Evolutionary conservation across 35 echinoderm and acorn worm species (phyloP).

Genomic region (Acanthaster planci): DNA sequence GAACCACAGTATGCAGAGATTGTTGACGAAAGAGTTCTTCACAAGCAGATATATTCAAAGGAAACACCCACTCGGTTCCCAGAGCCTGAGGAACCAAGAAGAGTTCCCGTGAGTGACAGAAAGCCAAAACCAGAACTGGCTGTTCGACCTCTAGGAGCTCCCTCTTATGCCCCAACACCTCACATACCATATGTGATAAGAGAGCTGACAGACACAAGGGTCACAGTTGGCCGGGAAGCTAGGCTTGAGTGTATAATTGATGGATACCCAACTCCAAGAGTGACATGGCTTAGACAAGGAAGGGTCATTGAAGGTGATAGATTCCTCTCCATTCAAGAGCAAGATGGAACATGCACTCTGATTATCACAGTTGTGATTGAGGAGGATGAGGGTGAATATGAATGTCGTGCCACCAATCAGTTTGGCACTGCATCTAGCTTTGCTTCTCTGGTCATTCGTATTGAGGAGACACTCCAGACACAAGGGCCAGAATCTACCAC

Average conservation of each 20-base stretch:
- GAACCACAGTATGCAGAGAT: constrained; percentile 42
- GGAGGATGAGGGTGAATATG: constrained; percentile 90
- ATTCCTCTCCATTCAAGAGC: constrained; percentile 56
- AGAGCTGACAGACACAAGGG: constrained; percentile 45
- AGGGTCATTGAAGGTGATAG: constrained; percentile 65
- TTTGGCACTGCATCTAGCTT: constrained; percentile 84
- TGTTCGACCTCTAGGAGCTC: constrained; percentile 38
- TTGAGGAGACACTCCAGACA: constrained; percentile 32
- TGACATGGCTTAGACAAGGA: constrained; percentile 84
- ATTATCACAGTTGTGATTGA: constrained; percentile 74
- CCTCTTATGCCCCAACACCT: constrained; percentile 9
- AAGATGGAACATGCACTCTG: constrained; percentile 80
- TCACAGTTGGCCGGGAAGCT: constrained; percentile 42
- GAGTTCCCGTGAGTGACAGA: constrained; percentile 19
- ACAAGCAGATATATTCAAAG: not conserved
- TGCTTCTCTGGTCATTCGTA: constrained; percentile 68
- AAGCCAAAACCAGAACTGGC: constrained; percentile 60
- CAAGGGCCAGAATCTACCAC: constrained; percentile 33
- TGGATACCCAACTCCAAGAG: constrained; percentile 70
- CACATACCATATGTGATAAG: constrained; percentile 40
- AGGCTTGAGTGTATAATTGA: constrained; percentile 69
- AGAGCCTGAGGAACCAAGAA: constrained; percentile 27
- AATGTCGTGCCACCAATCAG: constrained; percentile 87
- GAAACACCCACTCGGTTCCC: not conserved
- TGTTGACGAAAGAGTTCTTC: constrained; percentile 35